Base-by-base conservation (phyloP, 1,140 invertebrate species). In the Portunus trituberculatus region DNA sequence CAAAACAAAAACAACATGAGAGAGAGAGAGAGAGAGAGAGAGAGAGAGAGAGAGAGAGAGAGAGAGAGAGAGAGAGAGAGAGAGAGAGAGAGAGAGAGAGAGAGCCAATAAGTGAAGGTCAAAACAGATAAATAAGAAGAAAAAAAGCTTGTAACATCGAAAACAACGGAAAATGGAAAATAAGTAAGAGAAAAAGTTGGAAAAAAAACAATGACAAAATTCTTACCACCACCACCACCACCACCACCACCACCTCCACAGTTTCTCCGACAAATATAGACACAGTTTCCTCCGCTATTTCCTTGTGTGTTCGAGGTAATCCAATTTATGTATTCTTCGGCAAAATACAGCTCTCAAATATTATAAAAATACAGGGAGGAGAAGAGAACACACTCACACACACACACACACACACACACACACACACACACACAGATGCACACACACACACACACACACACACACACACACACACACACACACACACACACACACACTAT, bases 11-110 rank as follows among this genome's bases (percentile, higher is more conserved):
- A 39, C 39, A 39, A 1, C 6, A 6, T n/a, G 39, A 39, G 39
- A 39, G 39, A 96, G 98, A 83, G 82, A 83, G 82, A 83, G 82
- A 83, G 82, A 83, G 12, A 83, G 82, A 83, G 82, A 6, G 39
- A 39, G 39, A 39, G 39, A 96, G 98, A 83, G 82, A 83, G 82
- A 83, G 82, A 83, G 82, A 83, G 12, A 83, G 82, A 83, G 82
- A 83, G 82, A 83, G 82, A 83, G 82, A 83, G 82, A 83, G 82
- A 31, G n/a, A 7, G 29, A 83, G 29, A 28, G n/a, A 31, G 82
- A 28, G 29, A 28, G 12, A 83, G 29, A 6, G 82, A 31, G 29
- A 83, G 6, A 28, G 4, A 83, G 12, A 31, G 29, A 7, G n/a
- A 4, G 4, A 83, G 12, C 52, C 52, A 59, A 12, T 59, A 59